phyloP scores from a whole-genome alignment of 2,113 vertebrate species.

The Rhinichthys klamathensis region DNA sequence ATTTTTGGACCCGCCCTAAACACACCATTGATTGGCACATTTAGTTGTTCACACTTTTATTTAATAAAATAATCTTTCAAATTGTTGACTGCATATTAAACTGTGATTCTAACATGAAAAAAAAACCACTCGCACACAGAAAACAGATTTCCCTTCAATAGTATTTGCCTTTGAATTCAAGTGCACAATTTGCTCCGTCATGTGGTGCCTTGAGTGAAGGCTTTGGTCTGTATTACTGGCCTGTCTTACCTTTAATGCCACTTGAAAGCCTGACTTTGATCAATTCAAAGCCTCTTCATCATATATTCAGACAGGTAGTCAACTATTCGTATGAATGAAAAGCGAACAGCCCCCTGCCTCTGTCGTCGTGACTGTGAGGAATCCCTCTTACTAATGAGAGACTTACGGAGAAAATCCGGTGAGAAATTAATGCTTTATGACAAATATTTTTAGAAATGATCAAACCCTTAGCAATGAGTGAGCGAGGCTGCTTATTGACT shows the following conservation, averaged over 20 bases:
- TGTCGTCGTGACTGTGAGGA: constrained; percentile 37
- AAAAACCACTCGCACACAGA: not conserved
- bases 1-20: too few species aligned
- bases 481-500: constrained; percentile 20
- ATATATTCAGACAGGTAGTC: constrained; percentile 41
- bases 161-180: constrained; percentile 20
- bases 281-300: constrained; percentile 58
- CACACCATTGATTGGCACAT: not conserved
- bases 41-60: not conserved
- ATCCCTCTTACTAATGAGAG: constrained; percentile 50
- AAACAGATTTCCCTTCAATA: not conserved
- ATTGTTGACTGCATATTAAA: not conserved
- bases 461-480: constrained; percentile 34
- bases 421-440: constrained; percentile 47
- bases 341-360: constrained; percentile 28
- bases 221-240: constrained; percentile 41
- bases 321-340: constrained; percentile 25
- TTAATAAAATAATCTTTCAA: not conserved
- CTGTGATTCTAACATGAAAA: not conserved
- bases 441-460: constrained; percentile 45
- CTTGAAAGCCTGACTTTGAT: constrained; percentile 63
- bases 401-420: constrained; percentile 30
- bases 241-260: constrained; percentile 47
- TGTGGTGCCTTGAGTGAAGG: constrained; percentile 20
- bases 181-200: constrained; percentile 18